Base-by-base conservation (phyloP, 2,888 invertebrate genomes). In the Cataglyphis cursor region DNA sequence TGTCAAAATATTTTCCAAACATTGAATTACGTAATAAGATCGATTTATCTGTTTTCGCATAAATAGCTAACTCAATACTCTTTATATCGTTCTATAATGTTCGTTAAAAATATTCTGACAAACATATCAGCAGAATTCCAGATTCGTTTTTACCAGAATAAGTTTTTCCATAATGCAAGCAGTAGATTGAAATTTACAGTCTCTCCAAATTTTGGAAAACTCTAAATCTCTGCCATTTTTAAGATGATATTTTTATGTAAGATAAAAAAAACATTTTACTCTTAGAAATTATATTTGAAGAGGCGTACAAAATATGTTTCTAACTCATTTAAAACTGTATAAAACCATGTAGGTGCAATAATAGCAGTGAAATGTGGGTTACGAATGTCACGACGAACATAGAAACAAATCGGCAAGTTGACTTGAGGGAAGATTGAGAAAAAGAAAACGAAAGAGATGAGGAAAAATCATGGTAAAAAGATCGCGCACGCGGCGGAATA, bases 291-390 rank as follows among this genome's bases (percentile, higher is more conserved):
- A 41, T 24, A 24, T n/a, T 62, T 65, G 9, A 66, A 66, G 10
- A 48, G 5, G 12, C 8, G 2, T 51, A 51, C 6, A 51, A n/a
- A 51, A 51, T 24, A n/a, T 38, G n/a, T 28, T 24, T 35, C 9
- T 51, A 24, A 18, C 8, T 41, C 21, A 54, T 76, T 57, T 28
- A 70, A 51, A n/a, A 70, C 15, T 38, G 6, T 38, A 6, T 54
- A 48, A 75, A 75, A 65, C 28, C 24, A 38, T 28, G 8, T 15
- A 9, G 38, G 24, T 6, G 28, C 24, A 3, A n/a, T 31, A 76
- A 76, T 66, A 76, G 66, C n/a, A 51, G 12, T 28, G 21, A 78
- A 57, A 78, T 72, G 54, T 76, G n/a, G 18, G 10, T 78, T 72
- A 21, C 21, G 28, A 70, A 41, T 78, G 73, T 72, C 21, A 35